phyloP scores from a whole-genome alignment of 2,113 vertebrate genomes.

The Excalfactoria chinensis region DNA sequence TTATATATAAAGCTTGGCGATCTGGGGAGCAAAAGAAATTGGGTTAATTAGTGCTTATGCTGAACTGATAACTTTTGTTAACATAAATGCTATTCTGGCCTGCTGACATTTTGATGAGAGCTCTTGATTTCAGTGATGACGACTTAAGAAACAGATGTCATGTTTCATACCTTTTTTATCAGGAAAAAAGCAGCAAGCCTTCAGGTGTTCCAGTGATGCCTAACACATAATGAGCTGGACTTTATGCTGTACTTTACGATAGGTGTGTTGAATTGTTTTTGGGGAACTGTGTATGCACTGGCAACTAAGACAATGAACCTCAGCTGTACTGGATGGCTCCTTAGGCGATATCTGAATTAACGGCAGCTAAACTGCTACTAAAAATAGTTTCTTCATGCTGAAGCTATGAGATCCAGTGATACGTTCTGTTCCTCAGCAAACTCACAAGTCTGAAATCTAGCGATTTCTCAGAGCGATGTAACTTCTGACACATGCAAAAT shows the following conservation, averaged over 20 bases:
- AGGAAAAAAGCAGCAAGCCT: conserved; percentile 87
- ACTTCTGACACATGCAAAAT: conserved; percentile 66
- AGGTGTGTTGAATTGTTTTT: conserved; percentile 77
- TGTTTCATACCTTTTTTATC: conserved; percentile 84
- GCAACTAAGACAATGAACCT: conserved; percentile 81
- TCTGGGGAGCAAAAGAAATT: conserved; percentile 46
- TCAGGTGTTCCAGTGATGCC: conserved; percentile 85
- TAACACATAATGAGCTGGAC: conserved; percentile 83
- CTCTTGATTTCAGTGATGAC: conserved; percentile 76
- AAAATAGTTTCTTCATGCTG: conserved; percentile 64
- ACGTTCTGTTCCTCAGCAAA: conserved; percentile 54
- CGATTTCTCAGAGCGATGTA: conserved; percentile 61
- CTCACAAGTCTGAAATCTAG: conserved; percentile 41
- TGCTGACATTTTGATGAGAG: conserved; percentile 75
- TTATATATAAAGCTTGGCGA: conserved; percentile 26
- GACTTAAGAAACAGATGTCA: conserved; percentile 78
- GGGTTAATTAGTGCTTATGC: conserved; percentile 62
- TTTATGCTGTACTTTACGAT: conserved; percentile 81
- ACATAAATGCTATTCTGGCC: conserved; percentile 70
- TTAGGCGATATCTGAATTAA: conserved; percentile 70
- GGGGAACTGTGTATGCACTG: conserved; percentile 80
- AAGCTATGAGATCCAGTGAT: conserved; percentile 65
- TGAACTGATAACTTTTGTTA: conserved; percentile 53
- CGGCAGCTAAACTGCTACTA: conserved; percentile 82
- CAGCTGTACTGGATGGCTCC: conserved; percentile 77